Percentiles rank a stretch among this genome's conserved stretches.
phyloP scores from a whole-genome alignment of 1,140 invertebrate genomes.

The Bathynomus jamesi region DNA sequence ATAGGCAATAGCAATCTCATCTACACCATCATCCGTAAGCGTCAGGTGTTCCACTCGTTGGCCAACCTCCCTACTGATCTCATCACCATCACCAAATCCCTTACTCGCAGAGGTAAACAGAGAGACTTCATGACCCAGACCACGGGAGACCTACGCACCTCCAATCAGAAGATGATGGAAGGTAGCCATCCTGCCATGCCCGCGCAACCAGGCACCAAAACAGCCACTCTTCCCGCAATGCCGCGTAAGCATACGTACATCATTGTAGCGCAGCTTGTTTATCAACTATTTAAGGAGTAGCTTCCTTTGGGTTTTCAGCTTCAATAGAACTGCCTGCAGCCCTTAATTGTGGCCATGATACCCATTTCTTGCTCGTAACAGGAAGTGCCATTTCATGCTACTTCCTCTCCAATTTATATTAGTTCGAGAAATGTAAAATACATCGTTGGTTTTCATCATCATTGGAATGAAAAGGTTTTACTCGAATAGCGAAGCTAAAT shows the following conservation, averaged over 20 bases:
- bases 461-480: too few species aligned
- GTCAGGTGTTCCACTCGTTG: constrained; percentile 92
- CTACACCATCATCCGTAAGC: constrained; percentile 96
- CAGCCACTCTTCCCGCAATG: constrained; percentile 64
- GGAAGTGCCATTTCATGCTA: too few species aligned
- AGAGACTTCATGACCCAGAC: constrained; percentile 37
- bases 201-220: constrained; percentile 81
- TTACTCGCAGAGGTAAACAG: constrained; percentile 41
- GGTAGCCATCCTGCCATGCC: constrained; percentile 74
- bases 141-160: constrained; percentile 39
- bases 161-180: constrained; percentile 57
- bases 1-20: constrained; percentile 92
- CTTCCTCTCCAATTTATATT: too few species aligned
- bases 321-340: too few species aligned
- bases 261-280: background rate
- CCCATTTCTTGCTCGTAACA: too few species aligned
- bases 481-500: too few species aligned
- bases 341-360: too few species aligned
- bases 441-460: too few species aligned
- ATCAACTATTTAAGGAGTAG: background rate
- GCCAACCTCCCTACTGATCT: constrained; percentile 93
- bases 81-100: constrained; percentile 67
- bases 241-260: constrained; percentile 21
- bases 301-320: background rate
- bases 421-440: too few species aligned